Base-by-base conservation (phyloP, 2,113 vertebrate genomes). In the Heliornis fulica region DNA sequence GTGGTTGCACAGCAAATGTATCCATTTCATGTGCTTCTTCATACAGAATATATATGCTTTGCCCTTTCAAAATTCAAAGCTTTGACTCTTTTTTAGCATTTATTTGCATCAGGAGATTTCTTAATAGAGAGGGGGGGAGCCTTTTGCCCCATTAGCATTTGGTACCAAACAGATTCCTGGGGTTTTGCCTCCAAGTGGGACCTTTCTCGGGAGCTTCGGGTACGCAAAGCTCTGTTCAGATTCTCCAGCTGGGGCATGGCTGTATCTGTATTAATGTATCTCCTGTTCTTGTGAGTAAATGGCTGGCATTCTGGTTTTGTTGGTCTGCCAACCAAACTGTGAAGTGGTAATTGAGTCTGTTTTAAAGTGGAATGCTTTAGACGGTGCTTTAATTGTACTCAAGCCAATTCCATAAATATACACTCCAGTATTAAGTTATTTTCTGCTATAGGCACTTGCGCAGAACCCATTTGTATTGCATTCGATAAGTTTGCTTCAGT, bases 341-440 rank as follows among this genome's bases (percentile, higher is more conserved):
- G 94, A 97, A 96, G 87, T 95, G 96, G 85, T 95, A 93, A 96
- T 93, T 91, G 90, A 95, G 85, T 96, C 91, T 96, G 59, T 77
- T 90, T 93, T 93, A 94, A 96, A 97, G 91, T 90, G 86, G 78
- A 96, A 92, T 84, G 71, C 95, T 96, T 96, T 94, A 97, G 91
- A 90, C 78, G 96, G 83, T 86, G 79, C 95, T 97, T 97, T 94
- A 88, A 71, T 95, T 96, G 93, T 91, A 83, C 93, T 83, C 71
- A 1, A 93, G 83, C 94, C 93, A 95, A 70, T 89, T 95, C 89
- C 63, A n/a, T 46, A 83, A 93, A 83, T 85, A 85, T 40, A 57
- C 83, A 72, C 87, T 76, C 40, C n/a, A 75, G 51, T 82, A 90
- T 94, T 93, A 66, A 82, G 69, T 91, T 94, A 78, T 96, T 91